A percentile compares a stretch with the other conserved stretches of the same genome.
phyloP scores from a whole-genome alignment of 2,888 invertebrate species.

The Hirudinaria manillensis region DNA sequence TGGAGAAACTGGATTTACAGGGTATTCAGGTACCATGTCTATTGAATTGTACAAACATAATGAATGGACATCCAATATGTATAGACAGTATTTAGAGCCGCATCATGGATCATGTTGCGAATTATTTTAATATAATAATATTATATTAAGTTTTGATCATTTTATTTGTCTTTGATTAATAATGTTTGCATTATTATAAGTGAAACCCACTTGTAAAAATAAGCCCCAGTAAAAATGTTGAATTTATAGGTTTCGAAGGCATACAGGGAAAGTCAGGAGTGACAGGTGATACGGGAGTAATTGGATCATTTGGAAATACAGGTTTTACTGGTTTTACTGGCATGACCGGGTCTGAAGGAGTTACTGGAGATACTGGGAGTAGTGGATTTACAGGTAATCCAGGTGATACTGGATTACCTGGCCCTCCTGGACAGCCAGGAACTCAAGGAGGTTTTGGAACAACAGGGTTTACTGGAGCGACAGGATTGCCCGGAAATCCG shows the following conservation, averaged over 20 bases:
- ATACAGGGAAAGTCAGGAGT: constrained; percentile 20
- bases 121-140: too few relatives aligned
- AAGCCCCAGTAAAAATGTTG: neutral
- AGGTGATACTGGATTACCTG: constrained; percentile 33
- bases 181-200: too few relatives aligned
- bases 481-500: constrained; percentile 35
- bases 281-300: constrained; percentile 26
- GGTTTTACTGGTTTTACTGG: constrained; percentile 34
- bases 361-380: constrained; percentile 61
- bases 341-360: constrained; percentile 29
- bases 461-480: constrained; percentile 32
- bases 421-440: constrained; percentile 36
- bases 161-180: too few relatives aligned
- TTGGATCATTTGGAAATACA: constrained; percentile 28
- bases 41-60: too few relatives aligned
- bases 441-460: constrained; percentile 35
- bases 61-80: too few relatives aligned
- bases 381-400: constrained; percentile 37
- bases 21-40: constrained; percentile 25
- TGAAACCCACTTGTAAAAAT: too few relatives aligned
- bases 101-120: too few relatives aligned
- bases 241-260: neutral
- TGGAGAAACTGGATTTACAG: constrained; percentile 31
- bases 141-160: too few relatives aligned
- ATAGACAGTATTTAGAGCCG: too few relatives aligned